Evolutionary conservation across 2,888 invertebrate genomes (phyloP), one percentile per base, ranked within the genome.

Genomic region (Xiphydria camelus): DNA sequence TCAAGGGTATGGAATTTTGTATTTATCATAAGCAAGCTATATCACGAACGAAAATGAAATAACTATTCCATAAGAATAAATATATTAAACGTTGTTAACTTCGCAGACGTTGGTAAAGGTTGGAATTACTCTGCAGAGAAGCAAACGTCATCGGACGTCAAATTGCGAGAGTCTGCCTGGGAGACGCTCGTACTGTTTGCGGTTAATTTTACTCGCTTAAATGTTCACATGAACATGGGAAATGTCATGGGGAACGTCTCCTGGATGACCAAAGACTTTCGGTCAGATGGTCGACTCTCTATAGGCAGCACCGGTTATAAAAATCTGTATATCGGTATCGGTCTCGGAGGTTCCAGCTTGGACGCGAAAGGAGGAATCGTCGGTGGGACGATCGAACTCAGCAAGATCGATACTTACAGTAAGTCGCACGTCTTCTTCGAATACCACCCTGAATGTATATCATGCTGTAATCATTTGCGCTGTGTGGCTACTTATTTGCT

Each of bases 151-250:
- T 81, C 82, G 1, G 85, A 86, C 53, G 78, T 81, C 42, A 84
- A 84, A 53, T 46, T 68, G 57, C 82, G 82, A 46, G 81, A 84
- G 51, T 85, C 90, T 3, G 88, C 93, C 29, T 97, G 97, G 97
- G 95, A 97, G 78, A 96, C 97, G 2, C 79, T 96, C 38, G 97
- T 98, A 2, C 79, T 98, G 44, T 95, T 97, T 78, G 94, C 94
- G 0, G 89, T 98, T 29, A 96, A 97, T 79, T 94, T 98, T 75
- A 94, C 95, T 33, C 88, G 91, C 63, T 82, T 99, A 40, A 96
- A 97, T 75, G 93, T 99, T 6, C 93, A 94, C 70, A 97, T 98
- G 89, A 98, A 98, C 76, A 99, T 99, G 95, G 96, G 97, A 29
- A 98, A 98, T 70, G 96, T 98, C 1, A 98, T 99, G 95, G 98